phyloP scores from a whole-genome alignment of 1,140 invertebrate genomes.

The Drosophila auraria region DNA sequence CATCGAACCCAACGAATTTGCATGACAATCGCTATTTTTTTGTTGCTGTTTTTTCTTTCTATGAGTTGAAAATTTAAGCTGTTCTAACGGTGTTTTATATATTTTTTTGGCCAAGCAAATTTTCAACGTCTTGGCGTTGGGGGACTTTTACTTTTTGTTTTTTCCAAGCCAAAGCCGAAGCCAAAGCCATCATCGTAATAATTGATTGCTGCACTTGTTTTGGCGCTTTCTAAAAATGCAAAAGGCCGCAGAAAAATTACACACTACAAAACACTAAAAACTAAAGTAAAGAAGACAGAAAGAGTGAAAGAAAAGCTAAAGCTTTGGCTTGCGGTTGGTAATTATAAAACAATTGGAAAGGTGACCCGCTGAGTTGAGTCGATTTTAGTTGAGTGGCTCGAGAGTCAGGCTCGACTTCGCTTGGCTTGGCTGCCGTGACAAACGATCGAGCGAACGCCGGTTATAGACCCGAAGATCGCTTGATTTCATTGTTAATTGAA shows the following conservation, averaged over 20 bases:
- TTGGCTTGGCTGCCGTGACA: slow-evolving; percentile 28
- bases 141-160: slow-evolving; percentile 65
- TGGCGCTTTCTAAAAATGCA: slow-evolving; percentile 75
- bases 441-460: slow-evolving; percentile 29
- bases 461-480: slow-evolving; percentile 22
- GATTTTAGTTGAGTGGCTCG: slow-evolving; percentile 21
- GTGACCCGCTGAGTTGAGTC: slow-evolving; percentile 46
- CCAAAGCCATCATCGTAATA: slow-evolving; percentile 53
- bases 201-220: slow-evolving; percentile 80
- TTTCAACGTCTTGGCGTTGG: not conserved
- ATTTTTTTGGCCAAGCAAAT: slow-evolving; percentile 7
- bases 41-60: not conserved
- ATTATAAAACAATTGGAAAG: slow-evolving; percentile 81
- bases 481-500: slow-evolving; percentile 49
- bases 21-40: slow-evolving; percentile 12
- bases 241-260: slow-evolving; percentile 27
- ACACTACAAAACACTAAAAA: slow-evolving; percentile 8
- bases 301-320: slow-evolving; percentile 36
- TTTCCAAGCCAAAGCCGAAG: slow-evolving; percentile 16
- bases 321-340: slow-evolving; percentile 29
- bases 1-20: slow-evolving; percentile 17
- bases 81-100: slow-evolving; percentile 71
- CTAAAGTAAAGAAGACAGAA: slow-evolving; percentile 4
- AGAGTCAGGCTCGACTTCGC: too few relatives aligned
- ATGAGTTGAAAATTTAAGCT: not conserved